Evolutionary conservation across 2,797 vertebrate species (phyloP), one percentile per base, ranked within the genome.

Genomic region (Rhodeus uyekii): DNA sequence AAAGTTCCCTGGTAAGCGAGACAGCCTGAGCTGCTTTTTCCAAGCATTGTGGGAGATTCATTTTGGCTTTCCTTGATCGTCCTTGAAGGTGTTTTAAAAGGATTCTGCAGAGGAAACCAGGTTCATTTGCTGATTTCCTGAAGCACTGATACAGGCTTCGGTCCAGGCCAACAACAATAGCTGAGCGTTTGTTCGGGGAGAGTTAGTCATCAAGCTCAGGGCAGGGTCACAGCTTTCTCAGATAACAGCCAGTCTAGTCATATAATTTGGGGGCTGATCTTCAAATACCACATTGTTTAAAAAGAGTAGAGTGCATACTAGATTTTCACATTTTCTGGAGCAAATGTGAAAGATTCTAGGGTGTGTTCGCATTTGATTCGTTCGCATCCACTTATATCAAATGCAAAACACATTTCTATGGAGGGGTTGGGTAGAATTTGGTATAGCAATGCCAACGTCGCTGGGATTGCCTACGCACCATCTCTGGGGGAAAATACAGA

Each of bases 151-250:
- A 80, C 39, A 74, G 72, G 80, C 74, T 77, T 68, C 42, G 13
- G 61, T 77, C 60, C 81, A 44, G 22, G 94, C 96, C 96, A 96
- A 94, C 78, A 92, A 91, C 95, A 96, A 96, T 90, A 95, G 92
- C 83, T 87, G 88, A 92, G 93, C 92, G 92, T 89, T 94, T 85
- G 83, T 24, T 29, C 9, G 42, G 86, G 90, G 93, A 92, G 88
- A 87, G 87, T 96, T 93, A 96, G 92, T 96, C 96, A 96, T 81
- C 27, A 69, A 93, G 96, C 94, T 96, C 94, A 95, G 73, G 83
- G 61, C 72, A 83, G 93, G 95, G 95, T 95, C 92, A 96, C 82
- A 68, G 82, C 82, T 91, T 95, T 96, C 96, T 94, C 95, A 96
- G 90, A 91, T 91, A 85, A 87, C 34, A 78, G 58, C 65, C 73